Evolutionary conservation across 2,113 vertebrate genomes (phyloP).

Genomic region (Solea solea): DNA sequence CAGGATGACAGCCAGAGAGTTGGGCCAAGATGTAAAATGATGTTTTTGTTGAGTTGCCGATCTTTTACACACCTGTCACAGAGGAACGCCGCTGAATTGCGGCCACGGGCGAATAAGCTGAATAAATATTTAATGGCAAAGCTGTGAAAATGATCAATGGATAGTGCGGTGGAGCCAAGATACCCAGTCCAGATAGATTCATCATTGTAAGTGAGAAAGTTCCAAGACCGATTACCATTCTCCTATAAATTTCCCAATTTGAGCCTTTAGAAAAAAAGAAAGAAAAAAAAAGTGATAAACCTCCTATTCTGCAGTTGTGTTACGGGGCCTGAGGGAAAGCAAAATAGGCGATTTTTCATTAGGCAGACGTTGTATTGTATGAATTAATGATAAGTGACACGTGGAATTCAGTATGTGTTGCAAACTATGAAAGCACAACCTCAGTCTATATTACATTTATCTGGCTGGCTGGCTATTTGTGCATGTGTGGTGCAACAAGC

Average conservation of each 20-base stretch:
- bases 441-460: background rate
- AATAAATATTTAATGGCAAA: slow-evolving; percentile 73
- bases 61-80: slow-evolving; percentile 45
- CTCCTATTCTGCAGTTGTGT: slow-evolving; percentile 13
- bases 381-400: slow-evolving; percentile 8
- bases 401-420: background rate
- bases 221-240: slow-evolving; percentile 44
- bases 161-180: slow-evolving; percentile 40
- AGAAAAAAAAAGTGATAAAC: slow-evolving; percentile 31
- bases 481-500: background rate
- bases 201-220: slow-evolving; percentile 48
- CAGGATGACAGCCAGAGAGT: background rate
- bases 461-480: background rate
- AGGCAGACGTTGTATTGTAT: background rate
- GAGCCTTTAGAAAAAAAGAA: slow-evolving; percentile 18
- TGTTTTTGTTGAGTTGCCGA: slow-evolving; percentile 35
- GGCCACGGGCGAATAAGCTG: slow-evolving; percentile 54
- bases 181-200: slow-evolving; percentile 46
- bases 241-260: slow-evolving; percentile 34
- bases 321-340: background rate
- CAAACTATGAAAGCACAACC: background rate
- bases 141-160: slow-evolving; percentile 69
- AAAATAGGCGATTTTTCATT: slow-evolving; percentile 24
- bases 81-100: slow-evolving; percentile 48
- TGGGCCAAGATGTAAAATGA: slow-evolving; percentile 11